phyloP scores from a whole-genome alignment of 2,888 invertebrate species.

The Ophion ellenae region DNA sequence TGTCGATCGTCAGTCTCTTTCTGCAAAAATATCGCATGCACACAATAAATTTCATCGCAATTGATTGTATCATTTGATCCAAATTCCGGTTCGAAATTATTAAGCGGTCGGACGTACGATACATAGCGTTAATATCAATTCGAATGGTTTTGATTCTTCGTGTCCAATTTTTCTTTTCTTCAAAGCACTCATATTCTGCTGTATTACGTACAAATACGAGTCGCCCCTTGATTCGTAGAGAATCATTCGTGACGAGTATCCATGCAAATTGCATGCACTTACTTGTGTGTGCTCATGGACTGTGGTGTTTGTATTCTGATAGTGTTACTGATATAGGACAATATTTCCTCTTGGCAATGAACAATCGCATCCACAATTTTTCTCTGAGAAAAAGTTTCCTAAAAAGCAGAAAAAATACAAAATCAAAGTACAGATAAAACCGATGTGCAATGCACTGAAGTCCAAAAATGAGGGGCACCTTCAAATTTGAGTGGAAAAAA shows the following conservation, averaged over 20 bases:
- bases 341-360: constrained; percentile 93
- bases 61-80: no score
- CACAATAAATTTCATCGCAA: no score
- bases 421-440: neutral
- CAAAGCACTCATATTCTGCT: no score
- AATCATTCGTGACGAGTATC: neutral
- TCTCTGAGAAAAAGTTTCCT: constrained; percentile 91
- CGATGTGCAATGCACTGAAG: neutral
- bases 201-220: no score
- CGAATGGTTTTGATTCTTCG: no score
- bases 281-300: constrained; percentile 85
- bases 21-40: no score
- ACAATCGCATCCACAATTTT: constrained; percentile 92
- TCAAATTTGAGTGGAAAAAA: neutral
- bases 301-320: constrained; percentile 87
- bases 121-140: no score
- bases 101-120: no score
- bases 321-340: constrained; percentile 90
- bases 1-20: no score
- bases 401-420: constrained; percentile 70
- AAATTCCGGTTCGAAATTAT: no score
- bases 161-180: no score
- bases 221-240: no score
- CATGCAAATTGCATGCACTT: constrained; percentile 63
- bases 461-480: neutral